Base-by-base conservation (phyloP, 2,113 vertebrate species). In the Prinia subflava region DNA sequence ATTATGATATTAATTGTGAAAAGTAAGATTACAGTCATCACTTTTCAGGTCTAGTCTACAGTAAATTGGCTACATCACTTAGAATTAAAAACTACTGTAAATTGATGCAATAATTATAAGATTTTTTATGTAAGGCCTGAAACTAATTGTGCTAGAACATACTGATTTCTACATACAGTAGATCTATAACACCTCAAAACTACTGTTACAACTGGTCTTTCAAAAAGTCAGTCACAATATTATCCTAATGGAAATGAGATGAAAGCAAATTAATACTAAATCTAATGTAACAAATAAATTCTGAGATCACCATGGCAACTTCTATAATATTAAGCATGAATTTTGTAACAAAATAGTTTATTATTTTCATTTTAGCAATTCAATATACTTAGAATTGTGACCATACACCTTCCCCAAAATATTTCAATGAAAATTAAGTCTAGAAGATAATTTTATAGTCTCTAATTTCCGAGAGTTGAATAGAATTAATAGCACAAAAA, bases 171-270 rank as follows among this genome's bases (percentile, higher is more conserved):
- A 65, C 17, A 84, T 67, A 89, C 13, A 70, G 21, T 24, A 75
- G 30, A 52, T 56, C 49, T 87, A 22, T 42, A 78, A 22, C 8
- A 70, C 33, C 28, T 87, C 63, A n/a, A 74, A 89, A 52, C n/a
- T 79, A 39, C 24, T 76, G 30, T 35, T 53, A 39, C 8, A 64
- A 25, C 3, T 83, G 37, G 11, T 78, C 46, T 75, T 83, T 80
- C 33, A 64, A 89, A 30, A 86, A 94, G 13, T 21, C 47, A 63
- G 74, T 64, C 15, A 6, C 49, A 74, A 77, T 35, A n/a, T n/a
- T 30, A 89, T 96, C 91, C 93, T 95, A 86, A 96, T 95, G 52
- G 16, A 96, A 97, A 96, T 92, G 13, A 78, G 21, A 87, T 71
- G 21, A 91, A 95, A 92, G 57, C 10, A 92, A 92, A 90, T 88